A percentile compares a stretch with the other conserved stretches of the same genome.
Conservation (phyloP, 2,797 vertebrate species). For the Enteromius unitaeniatus region DNA sequence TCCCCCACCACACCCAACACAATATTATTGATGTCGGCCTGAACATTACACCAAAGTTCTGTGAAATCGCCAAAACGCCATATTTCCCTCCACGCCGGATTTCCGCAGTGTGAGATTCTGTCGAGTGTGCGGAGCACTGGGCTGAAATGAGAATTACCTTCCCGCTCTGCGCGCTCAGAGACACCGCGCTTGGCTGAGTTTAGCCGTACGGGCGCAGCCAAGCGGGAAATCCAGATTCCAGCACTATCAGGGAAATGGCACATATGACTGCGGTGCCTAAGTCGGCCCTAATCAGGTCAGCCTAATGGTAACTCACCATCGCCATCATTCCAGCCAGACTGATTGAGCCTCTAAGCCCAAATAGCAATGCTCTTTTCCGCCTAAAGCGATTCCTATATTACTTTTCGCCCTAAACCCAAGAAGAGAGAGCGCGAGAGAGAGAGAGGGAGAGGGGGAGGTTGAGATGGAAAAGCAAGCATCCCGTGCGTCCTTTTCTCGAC, state of each 20-base stretch:
- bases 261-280: conserved; percentile 73
- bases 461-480: conserved; percentile 28
- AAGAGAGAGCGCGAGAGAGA: conserved; percentile 61
- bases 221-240: conserved; percentile 85
- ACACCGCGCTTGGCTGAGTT: conserved; percentile 81
- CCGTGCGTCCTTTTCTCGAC: conserved; percentile 33
- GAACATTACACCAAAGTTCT: conserved; percentile 65
- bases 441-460: conserved; percentile 47
- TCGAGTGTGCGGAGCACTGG: conserved; percentile 52
- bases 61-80: conserved; percentile 78
- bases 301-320: conserved; percentile 71
- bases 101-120: conserved; percentile 55
- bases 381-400: conserved; percentile 81
- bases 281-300: conserved; percentile 64
- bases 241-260: conserved; percentile 83
- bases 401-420: conserved; percentile 74
- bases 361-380: conserved; percentile 76
- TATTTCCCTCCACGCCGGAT: conserved; percentile 46
- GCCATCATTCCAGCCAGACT: conserved; percentile 63
- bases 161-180: conserved; percentile 73
- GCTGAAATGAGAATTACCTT: conserved; percentile 65
- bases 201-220: conserved; percentile 78
- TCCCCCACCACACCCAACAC: conserved; percentile 54
- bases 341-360: conserved; percentile 82
- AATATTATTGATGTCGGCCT: conserved; percentile 54